A percentile compares a stretch with the other conserved stretches of the same genome.
phyloP scores from a whole-genome alignment of 2,113 vertebrate genomes.

The Sus scrofa region T2T-Sscrofa CM000813.6:98614501-98615000 shows the following conservation, averaged over 20 bases:
- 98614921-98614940: neutral
- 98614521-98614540: too few relatives aligned
- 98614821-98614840: neutral
- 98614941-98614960: neutral
- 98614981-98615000: neutral
- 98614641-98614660: too few relatives aligned
- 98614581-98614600: too few relatives aligned
- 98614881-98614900: neutral
- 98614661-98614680: neutral
- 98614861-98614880: neutral
- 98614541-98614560: too few relatives aligned
- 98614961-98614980: neutral
- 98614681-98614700: constrained; percentile 12
- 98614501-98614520: too few relatives aligned
- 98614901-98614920: neutral
- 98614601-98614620: too few relatives aligned
- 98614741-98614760: neutral
- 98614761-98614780: neutral
- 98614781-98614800: neutral
- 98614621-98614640: too few relatives aligned
- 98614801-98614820: constrained; percentile 13
- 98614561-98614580: too few relatives aligned
- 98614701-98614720: constrained; percentile 9
- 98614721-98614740: neutral
- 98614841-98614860: neutral